These are phyloP conservation scores for Ctenomys sociabilis DNA, from an alignment of 2,113 vertebrate species.

Conservation along the genomic window DNA sequence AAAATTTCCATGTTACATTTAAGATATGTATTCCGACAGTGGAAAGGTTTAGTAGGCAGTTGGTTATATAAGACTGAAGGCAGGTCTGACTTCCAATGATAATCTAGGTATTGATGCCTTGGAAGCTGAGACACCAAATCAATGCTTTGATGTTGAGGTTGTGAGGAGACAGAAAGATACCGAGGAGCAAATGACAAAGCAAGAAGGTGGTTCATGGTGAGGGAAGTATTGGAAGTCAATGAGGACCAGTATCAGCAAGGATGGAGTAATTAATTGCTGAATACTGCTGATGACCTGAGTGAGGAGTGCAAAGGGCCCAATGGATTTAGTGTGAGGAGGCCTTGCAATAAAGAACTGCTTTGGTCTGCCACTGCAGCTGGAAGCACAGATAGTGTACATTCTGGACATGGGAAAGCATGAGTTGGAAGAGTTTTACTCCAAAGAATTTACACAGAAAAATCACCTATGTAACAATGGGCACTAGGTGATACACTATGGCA, in stretches of 20 bases:
- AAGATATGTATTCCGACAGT: not conserved
- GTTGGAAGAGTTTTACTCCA: not conserved
- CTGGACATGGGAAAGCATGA: not conserved
- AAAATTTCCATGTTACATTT: constrained; percentile 4
- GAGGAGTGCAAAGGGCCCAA: not conserved
- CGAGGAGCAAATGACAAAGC: not conserved
- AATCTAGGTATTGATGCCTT: not conserved
- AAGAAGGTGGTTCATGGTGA: not conserved
- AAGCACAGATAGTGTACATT: not conserved
- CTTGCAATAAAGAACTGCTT: not conserved
- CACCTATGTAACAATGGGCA: not conserved
- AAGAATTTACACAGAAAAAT: constrained; percentile 14
- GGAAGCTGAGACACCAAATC: not conserved
- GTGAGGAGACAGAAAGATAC: not conserved
- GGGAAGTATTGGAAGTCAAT: not conserved
- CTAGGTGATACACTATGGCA: not conserved
- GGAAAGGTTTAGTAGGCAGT: not conserved
- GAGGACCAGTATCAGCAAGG: not conserved
- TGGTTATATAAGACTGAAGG: not conserved
- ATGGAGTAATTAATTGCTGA: not conserved
- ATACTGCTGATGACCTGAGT: not conserved
- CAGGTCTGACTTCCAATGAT: not conserved
- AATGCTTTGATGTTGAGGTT: not conserved
- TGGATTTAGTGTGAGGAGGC: not conserved
- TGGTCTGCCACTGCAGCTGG: not conserved